Evolutionary conservation across 2,113 vertebrate species (phyloP).

Genomic region (Datnioides undecimradiatus): DNA sequence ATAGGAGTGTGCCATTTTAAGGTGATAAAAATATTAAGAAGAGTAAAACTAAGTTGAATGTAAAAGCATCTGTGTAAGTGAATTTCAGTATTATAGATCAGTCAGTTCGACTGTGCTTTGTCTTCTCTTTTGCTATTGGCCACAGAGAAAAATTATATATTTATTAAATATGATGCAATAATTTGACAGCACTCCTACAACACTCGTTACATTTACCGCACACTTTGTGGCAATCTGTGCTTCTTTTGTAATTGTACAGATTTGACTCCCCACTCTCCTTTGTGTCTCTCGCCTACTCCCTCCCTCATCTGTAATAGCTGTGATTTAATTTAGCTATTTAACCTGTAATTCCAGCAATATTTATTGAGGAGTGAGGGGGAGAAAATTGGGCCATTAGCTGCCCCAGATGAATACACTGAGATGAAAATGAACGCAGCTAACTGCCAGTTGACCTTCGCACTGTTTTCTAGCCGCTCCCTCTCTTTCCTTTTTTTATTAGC

Average conservation of each 20-base stretch:
- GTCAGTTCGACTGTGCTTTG: neutral
- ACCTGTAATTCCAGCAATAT: constrained; percentile 99
- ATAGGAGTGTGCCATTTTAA: neutral
- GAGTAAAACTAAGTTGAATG: neutral
- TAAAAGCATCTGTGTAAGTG: neutral
- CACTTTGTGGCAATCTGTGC: constrained; percentile 86
- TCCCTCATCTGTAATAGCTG: constrained; percentile 90
- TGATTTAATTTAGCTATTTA: constrained; percentile 99
- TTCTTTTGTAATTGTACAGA: constrained; percentile 91
- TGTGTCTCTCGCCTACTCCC: constrained; percentile 32
- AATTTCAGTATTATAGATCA: neutral
- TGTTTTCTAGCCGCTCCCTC: constrained; percentile 89
- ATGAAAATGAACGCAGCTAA: constrained; percentile 99
- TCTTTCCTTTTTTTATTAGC: constrained; percentile 89
- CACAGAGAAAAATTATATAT: constrained; percentile 14
- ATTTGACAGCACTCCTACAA: constrained; percentile 67
- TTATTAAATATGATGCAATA: constrained; percentile 48
- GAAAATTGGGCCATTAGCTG: constrained; percentile 99
- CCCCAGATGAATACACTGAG: constrained; percentile 98
- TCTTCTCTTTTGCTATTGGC: neutral
- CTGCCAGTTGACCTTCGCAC: constrained; percentile 98
- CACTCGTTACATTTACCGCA: constrained; percentile 88
- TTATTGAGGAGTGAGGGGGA: constrained; percentile 97
- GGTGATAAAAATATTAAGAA: neutral
- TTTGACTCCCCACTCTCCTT: constrained; percentile 30